Evolutionary conservation across 2,113 vertebrate genomes (phyloP).

Genomic region (Tinamus guttatus): DNA sequence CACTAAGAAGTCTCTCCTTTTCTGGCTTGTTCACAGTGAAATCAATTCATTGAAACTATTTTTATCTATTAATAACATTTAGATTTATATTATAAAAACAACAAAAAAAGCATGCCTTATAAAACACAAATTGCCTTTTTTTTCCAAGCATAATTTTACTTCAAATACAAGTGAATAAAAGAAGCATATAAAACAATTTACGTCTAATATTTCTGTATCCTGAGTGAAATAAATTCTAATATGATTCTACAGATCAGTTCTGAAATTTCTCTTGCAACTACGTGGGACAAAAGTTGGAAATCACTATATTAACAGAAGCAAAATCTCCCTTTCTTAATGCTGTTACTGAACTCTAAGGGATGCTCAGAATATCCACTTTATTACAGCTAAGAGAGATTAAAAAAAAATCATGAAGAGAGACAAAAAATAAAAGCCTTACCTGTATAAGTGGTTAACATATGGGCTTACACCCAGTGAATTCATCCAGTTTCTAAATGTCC

Average conservation of each 20-base stretch:
- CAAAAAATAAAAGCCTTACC: conserved; percentile 75
- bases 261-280: neutral
- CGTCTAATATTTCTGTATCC: neutral
- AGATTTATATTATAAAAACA: neutral
- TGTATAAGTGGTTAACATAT: conserved; percentile 92
- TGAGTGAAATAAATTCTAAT: neutral
- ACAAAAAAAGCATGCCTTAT: neutral
- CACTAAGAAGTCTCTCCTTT: neutral
- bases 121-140: neutral
- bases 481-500: conserved; percentile 98
- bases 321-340: neutral
- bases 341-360: neutral
- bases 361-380: neutral
- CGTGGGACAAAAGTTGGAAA: neutral
- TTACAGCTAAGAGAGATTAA: neutral
- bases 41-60: neutral
- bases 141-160: accelerated
- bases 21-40: neutral
- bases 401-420: no score
- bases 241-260: neutral
- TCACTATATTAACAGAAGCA: neutral
- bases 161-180: neutral
- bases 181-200: neutral
- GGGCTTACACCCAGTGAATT: conserved; percentile 95
- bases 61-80: neutral